Evolutionary conservation across 92 coral and sea anemone genomes (phyloP).

Genomic region (Virgularia gustaviana): DNA sequence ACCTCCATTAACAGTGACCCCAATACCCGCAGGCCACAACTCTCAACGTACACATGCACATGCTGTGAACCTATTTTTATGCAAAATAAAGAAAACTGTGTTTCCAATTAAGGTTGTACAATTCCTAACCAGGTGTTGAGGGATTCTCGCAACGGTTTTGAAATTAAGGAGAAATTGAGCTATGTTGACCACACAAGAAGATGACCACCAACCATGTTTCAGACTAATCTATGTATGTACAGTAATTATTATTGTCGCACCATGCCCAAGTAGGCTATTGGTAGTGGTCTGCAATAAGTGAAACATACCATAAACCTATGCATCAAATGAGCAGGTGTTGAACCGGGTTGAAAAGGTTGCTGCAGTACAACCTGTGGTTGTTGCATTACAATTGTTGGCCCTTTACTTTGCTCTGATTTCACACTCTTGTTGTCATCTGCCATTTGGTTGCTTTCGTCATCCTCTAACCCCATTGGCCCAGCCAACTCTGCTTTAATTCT

Average conservation of each 20-base stretch:
- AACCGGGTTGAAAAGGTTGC: conserved; percentile 78
- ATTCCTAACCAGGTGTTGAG: too few species aligned
- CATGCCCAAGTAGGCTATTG: background rate
- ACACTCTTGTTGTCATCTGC: conserved; percentile 10
- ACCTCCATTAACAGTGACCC: background rate
- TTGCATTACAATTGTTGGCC: conserved; percentile 10
- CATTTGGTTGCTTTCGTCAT: conserved; percentile 54
- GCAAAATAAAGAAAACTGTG: too few species aligned
- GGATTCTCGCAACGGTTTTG: too few species aligned
- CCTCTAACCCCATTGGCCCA: conserved; percentile 88
- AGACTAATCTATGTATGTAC: background rate
- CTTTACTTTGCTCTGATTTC: background rate
- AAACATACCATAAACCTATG: conserved; percentile 89
- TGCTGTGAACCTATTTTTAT: background rate
- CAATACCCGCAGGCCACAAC: background rate
- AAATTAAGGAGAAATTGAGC: too few species aligned
- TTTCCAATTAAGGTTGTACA: too few species aligned
- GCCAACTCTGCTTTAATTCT: conserved; percentile 88
- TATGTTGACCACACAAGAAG: too few species aligned
- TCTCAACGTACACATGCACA: too few species aligned
- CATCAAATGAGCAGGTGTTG: conserved; percentile 95
- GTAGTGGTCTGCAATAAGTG: background rate
- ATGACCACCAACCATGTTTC: background rate
- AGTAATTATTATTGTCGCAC: background rate
- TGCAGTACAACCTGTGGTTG: conserved; percentile 73